These are phyloP conservation scores for Lacanobia wlatinum DNA, from an alignment of 2,888 invertebrate genomes.

Conservation along the genomic window DNA sequence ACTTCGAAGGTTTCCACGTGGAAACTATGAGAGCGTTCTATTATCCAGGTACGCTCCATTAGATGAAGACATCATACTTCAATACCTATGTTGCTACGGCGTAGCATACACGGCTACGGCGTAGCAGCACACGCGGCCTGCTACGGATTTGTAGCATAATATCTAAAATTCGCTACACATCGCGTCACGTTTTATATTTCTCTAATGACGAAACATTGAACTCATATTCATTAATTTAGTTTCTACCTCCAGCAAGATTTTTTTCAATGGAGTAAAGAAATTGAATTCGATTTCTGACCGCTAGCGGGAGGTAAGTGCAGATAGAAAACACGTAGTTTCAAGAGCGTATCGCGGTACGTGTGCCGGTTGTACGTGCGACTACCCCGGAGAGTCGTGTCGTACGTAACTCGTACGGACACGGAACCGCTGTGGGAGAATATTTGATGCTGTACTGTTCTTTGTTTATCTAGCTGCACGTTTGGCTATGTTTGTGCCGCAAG, in stretches of 20 bases:
- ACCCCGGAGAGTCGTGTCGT: constrained; percentile 16
- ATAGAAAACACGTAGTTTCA: constrained; percentile 37
- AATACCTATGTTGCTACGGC: constrained; percentile 23
- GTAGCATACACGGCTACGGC: neutral
- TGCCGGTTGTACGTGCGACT: constrained; percentile 21
- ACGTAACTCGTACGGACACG: constrained; percentile 37
- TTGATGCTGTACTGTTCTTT: constrained; percentile 39
- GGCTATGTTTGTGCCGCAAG: neutral
- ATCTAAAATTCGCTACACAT: too few relatives aligned
- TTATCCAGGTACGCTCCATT: too few relatives aligned
- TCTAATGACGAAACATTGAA: too few relatives aligned
- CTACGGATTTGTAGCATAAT: constrained; percentile 21
- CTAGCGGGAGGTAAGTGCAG: constrained; percentile 23
- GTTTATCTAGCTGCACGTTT: constrained; percentile 24
- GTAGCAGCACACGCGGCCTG: constrained; percentile 3
- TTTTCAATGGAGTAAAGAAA: constrained; percentile 5
- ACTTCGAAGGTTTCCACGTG: neutral
- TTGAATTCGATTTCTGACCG: constrained; percentile 18
- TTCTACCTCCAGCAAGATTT: too few relatives aligned
- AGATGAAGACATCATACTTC: too few relatives aligned
- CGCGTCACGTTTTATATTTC: too few relatives aligned
- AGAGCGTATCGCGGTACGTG: constrained; percentile 29
- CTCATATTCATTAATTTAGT: too few relatives aligned
- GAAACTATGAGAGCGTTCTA: neutral
- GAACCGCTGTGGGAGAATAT: constrained; percentile 43